Base-by-base conservation (phyloP, 1,140 invertebrate genomes). In the Cydia amplana region DNA sequence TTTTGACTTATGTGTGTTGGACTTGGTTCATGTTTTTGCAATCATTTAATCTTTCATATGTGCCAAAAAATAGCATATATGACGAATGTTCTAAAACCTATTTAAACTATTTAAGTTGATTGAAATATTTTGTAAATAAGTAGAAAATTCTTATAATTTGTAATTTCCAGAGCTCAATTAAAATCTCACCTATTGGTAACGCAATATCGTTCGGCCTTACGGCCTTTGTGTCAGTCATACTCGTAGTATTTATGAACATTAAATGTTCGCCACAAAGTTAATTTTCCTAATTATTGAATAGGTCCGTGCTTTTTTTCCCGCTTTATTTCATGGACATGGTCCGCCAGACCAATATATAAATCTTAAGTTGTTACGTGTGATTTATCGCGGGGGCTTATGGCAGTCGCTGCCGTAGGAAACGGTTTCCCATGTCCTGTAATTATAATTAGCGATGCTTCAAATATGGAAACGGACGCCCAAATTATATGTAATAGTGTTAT, bases 381-480 rank as follows among this genome's bases (percentile, higher is more conserved):
- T 87, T 88, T 88, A 88, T 83, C 76, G 72, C 28, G 23, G 75
- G 55, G 63, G 77, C 75, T 80, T 80, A 77, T 80, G 75, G 80
- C 81, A 79, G 78, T 77, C 76, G 81, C 81, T 83, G 83, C 82
- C 81, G 79, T 78, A 79, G 78, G 79, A 81, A 75, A 78, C 80
- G 12, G 74, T 79, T 85, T 87, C 86, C 80, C 86, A 88, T 82
- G 85, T 82, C 78, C 74, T 74, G 77, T 82, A 76, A 83, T 83
- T 79, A 80, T 83, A 81, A 65, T 46, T 40, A 43, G 65, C 32
- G 65, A 10, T 36, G 16, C 16, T 40, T 40, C 10, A 5, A 36
- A 20, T 32, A 32, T 65, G 65, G 18, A 60, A 60, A 23, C 55
- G 2, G 20, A 23, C 16, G 6, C 55, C 20, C n/a, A n/a, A 60